Conservation (phyloP, 1,140 invertebrate species). For the Copidosoma floridanum region DNA sequence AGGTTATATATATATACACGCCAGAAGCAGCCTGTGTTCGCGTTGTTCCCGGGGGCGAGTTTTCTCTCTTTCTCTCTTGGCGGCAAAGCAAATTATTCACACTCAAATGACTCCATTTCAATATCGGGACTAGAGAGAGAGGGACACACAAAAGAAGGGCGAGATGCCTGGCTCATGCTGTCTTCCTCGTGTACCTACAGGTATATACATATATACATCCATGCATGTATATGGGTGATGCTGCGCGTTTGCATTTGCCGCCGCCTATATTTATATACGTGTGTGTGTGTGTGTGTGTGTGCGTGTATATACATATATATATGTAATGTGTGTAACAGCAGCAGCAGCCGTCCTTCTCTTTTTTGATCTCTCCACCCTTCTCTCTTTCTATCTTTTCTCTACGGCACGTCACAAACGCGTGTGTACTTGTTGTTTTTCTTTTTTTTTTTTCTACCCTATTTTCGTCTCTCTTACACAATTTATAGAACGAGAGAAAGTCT, state of each 20-base stretch:
- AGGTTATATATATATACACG: too few species aligned
- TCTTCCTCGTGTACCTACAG: conserved; percentile 53
- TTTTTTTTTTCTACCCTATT: conserved; percentile 22
- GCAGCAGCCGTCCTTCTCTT: conserved; percentile 25
- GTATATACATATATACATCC: conserved; percentile 45
- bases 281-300: conserved; percentile 3
- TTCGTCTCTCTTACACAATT: neutral
- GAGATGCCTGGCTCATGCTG: conserved; percentile 58
- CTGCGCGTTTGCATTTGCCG: conserved; percentile 54
- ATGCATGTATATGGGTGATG: conserved; percentile 9
- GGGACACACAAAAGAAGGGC: conserved; percentile 56
- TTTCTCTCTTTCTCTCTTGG: too few species aligned
- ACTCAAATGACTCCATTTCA: conserved; percentile 61
- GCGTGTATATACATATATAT: conserved; percentile 8
- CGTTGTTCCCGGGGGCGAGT: conserved; percentile 22
- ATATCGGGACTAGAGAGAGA: conserved; percentile 45
- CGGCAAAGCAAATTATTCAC: conserved; percentile 61
- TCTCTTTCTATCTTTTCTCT: neutral
- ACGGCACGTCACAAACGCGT: neutral
- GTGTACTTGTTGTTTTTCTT: conserved; percentile 27
- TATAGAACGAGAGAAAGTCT: neutral
- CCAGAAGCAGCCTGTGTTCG: too few species aligned
- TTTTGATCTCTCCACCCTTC: conserved; percentile 7
- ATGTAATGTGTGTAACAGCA: too few species aligned
- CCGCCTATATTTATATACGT: conserved; percentile 33